These are phyloP conservation scores for Xyrauchen texanus DNA, from an alignment of 2,113 vertebrate genomes.

Conservation along the genomic window DNA sequence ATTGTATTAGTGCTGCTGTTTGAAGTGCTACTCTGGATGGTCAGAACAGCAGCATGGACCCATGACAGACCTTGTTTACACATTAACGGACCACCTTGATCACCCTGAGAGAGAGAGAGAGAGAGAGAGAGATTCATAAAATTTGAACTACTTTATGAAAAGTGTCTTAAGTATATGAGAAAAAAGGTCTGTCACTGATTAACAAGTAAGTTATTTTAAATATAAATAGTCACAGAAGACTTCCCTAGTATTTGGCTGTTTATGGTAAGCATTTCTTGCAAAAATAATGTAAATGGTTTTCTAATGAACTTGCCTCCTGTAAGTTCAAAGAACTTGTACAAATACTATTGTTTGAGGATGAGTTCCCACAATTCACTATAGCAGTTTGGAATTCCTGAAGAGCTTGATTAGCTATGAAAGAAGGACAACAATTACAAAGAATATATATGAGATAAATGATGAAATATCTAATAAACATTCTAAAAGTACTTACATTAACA, in stretches of 20 bases:
- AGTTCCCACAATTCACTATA: slow-evolving; percentile 30
- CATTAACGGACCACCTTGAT: slow-evolving; percentile 33
- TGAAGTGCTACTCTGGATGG: neutral
- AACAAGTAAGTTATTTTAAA: no score
- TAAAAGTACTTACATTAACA: no score
- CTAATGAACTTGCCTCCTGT: slow-evolving; percentile 10
- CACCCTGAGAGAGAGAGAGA: neutral
- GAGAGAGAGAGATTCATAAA: neutral
- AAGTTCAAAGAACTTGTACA: slow-evolving; percentile 23
- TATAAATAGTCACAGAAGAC: no score
- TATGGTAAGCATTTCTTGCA: no score
- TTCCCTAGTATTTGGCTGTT: no score
- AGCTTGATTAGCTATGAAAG: slow-evolving; percentile 25
- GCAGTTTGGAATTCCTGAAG: slow-evolving; percentile 39
- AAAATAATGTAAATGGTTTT: no score
- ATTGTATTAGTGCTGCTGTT: neutral
- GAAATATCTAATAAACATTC: no score
- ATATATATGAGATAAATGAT: neutral
- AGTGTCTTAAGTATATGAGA: no score
- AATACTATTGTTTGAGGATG: slow-evolving; percentile 33
- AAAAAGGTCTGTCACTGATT: no score
- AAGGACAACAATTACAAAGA: neutral
- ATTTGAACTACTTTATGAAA: no score
- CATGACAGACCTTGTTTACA: slow-evolving; percentile 26
- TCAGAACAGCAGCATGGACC: slow-evolving; percentile 30